A percentile compares a stretch with the other conserved stretches of the same genome.
phyloP scores from a whole-genome alignment of 2,888 invertebrate genomes.

The Geotrupes spiniger region DNA sequence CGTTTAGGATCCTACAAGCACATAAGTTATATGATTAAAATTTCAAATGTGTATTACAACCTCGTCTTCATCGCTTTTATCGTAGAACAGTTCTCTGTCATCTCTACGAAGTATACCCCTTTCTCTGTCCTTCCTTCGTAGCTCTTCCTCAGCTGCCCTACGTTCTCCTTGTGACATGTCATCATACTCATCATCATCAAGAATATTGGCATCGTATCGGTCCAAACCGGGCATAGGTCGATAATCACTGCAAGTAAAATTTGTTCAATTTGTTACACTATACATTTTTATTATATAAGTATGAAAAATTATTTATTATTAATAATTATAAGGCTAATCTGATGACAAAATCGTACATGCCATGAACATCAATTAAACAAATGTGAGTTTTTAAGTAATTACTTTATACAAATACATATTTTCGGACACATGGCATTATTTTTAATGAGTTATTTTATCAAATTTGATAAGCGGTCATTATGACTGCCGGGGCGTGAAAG shows the following conservation, averaged over 20 bases:
- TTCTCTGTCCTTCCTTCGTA: conserved; percentile 82
- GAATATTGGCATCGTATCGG: conserved; percentile 79
- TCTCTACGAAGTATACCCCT: conserved; percentile 57
- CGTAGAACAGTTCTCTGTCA: conserved; percentile 86
- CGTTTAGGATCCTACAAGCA: conserved; percentile 55
- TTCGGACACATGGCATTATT: too few species aligned
- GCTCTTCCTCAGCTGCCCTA: conserved; percentile 84
- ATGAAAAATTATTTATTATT: too few species aligned
- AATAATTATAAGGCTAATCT: too few species aligned
- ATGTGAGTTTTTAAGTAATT: too few species aligned
- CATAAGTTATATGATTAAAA: not conserved
- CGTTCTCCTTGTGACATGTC: conserved; percentile 85
- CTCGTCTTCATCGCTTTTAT: conserved; percentile 45
- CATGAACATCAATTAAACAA: too few species aligned
- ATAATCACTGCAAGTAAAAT: conserved; percentile 88
- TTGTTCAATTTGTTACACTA: too few species aligned
- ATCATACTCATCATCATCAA: conserved; percentile 85
- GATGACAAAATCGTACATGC: too few species aligned
- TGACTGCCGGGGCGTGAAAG: too few species aligned
- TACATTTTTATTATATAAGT: too few species aligned
- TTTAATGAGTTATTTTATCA: too few species aligned
- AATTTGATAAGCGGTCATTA: too few species aligned
- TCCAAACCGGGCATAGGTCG: conserved; percentile 94
- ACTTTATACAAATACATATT: too few species aligned
- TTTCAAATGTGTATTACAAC: conserved; percentile 12